Conservation (phyloP, 1,140 invertebrate species). For the Drosophila dunni region DNA sequence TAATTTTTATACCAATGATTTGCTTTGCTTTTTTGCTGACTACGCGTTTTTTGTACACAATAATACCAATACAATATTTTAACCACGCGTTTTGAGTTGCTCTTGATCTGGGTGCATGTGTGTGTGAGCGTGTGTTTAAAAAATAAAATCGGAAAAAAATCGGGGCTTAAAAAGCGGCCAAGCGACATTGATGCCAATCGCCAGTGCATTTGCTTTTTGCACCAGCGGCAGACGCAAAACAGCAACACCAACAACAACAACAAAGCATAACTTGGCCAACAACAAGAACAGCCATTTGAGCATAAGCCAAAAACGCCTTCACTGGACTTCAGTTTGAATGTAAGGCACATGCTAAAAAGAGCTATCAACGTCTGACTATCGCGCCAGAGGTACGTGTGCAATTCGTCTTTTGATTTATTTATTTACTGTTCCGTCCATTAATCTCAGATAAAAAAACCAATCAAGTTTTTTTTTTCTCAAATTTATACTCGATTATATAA, state of each 20-base stretch:
- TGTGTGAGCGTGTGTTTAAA: conserved; percentile 40
- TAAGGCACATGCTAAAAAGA: conserved; percentile 59
- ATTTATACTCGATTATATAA: conserved; percentile 33
- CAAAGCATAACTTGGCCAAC: conserved; percentile 26
- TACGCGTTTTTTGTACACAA: conserved; percentile 58
- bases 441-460: conserved; percentile 26
- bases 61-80: conserved; percentile 30
- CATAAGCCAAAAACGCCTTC: conserved; percentile 72
- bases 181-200: conserved; percentile 79
- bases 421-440: conserved; percentile 39
- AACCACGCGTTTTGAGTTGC: conserved; percentile 71
- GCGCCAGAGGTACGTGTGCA: conserved; percentile 65
- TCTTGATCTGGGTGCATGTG: conserved; percentile 22
- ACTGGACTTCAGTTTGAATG: conserved; percentile 53
- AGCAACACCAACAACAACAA: conserved; percentile 14
- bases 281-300: conserved; percentile 22
- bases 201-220: conserved; percentile 62
- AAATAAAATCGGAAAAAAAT: conserved; percentile 42
- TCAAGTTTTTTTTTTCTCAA: conserved; percentile 46
- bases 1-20: conserved; percentile 48
- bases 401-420: conserved; percentile 74
- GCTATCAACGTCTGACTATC: conserved; percentile 65
- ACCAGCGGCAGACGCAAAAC: conserved; percentile 46
- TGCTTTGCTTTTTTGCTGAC: conserved; percentile 54
- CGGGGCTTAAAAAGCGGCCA: conserved; percentile 69